These are phyloP conservation scores for Urocolius indicus DNA, from an alignment of 2,113 vertebrate species.

Conservation along the genomic window DNA sequence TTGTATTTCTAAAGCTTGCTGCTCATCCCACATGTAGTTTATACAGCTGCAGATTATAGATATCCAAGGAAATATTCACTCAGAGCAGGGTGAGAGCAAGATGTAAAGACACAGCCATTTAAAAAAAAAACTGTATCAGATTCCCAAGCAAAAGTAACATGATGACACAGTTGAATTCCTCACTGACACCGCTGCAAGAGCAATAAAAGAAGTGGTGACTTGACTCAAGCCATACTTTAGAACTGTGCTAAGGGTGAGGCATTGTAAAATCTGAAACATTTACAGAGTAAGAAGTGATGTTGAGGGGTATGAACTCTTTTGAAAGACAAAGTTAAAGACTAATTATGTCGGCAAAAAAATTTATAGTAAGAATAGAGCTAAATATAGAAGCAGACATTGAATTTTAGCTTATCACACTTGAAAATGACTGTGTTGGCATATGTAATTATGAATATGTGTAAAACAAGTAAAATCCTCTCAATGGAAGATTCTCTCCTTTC, in stretches of 20 bases:
- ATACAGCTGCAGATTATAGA: background rate
- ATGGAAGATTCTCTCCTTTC: background rate
- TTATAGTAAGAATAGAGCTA: background rate
- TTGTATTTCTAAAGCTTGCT: background rate
- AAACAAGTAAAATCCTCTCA: background rate
- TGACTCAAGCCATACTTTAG: background rate
- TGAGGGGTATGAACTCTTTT: background rate
- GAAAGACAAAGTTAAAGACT: background rate
- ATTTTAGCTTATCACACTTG: background rate
- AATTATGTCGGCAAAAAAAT: background rate
- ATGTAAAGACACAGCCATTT: background rate
- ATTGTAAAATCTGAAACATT: background rate
- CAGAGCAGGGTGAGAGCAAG: background rate
- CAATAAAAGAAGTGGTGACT: background rate
- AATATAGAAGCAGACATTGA: background rate
- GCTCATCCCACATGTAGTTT: background rate
- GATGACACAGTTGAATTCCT: background rate
- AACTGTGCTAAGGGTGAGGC: background rate
- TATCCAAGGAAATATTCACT: slow-evolving; percentile 1
- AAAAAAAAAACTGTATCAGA: background rate
- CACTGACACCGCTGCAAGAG: background rate
- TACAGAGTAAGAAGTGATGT: background rate
- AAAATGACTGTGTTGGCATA: background rate
- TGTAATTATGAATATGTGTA: background rate
- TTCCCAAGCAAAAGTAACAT: background rate